Evolutionary conservation across 2,888 invertebrate species (phyloP).

Genomic region (Pseudococcus longispinus): DNA sequence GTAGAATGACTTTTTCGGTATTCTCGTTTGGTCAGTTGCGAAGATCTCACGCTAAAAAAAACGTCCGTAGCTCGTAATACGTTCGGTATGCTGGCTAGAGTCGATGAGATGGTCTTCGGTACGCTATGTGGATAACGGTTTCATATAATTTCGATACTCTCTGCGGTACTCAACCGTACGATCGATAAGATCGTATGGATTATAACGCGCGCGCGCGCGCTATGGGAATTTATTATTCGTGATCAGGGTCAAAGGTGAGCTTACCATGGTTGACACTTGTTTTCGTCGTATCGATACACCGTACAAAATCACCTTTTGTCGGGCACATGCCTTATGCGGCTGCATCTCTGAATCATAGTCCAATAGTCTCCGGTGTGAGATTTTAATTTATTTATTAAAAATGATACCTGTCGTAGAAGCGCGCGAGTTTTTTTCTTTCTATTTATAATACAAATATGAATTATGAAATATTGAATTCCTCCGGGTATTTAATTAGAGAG

Average conservation of each 20-base stretch:
- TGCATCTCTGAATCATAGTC: neutral
- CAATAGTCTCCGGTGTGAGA: neutral
- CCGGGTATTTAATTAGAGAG: neutral
- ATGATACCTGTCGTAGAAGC: neutral
- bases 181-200: neutral
- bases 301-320: neutral
- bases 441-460: neutral
- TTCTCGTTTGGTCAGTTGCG: slow-evolving; percentile 44
- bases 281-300: neutral
- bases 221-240: slow-evolving; percentile 15
- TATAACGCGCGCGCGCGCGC: neutral
- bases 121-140: neutral
- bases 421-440: neutral
- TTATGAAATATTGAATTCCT: neutral
- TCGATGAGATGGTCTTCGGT: too few species aligned
- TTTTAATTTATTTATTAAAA: neutral
- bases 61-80: neutral
- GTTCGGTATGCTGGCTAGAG: neutral
- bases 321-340: neutral
- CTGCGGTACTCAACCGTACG: neutral
- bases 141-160: neutral
- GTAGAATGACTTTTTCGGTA: slow-evolving; percentile 27
- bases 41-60: slow-evolving; percentile 38
- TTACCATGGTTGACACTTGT: neutral
- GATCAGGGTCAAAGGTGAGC: slow-evolving; percentile 1